Percentiles rank a stretch among this genome's conserved stretches.
Evolutionary conservation across 2,113 vertebrate species (phyloP).

Genomic region (Mobula birostris): DNA sequence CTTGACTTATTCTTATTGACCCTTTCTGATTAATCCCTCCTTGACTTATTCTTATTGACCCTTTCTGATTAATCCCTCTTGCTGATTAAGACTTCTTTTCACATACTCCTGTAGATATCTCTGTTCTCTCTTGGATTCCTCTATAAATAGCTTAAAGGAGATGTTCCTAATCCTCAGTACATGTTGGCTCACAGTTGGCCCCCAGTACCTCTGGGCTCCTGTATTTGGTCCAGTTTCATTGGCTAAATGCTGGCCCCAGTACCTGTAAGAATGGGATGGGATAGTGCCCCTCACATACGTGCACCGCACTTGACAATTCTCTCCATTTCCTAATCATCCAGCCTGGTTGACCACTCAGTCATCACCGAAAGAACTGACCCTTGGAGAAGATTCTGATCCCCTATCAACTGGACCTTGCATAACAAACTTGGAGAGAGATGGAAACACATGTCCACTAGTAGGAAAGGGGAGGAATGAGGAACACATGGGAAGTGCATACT

Average conservation of each 20-base stretch:
- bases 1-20: too few relatives aligned
- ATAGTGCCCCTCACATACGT: background rate
- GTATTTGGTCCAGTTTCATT: background rate
- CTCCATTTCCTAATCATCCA: background rate
- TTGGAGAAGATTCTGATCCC: background rate
- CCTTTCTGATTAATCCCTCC: too few relatives aligned
- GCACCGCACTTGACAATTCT: background rate
- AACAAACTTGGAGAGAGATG: too few relatives aligned
- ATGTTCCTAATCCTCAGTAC: too few relatives aligned
- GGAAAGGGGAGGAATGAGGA: too few relatives aligned
- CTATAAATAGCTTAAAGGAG: background rate
- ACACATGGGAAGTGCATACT: too few relatives aligned
- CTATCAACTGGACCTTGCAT: background rate
- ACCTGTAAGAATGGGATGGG: background rate
- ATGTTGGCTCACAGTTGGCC: too few relatives aligned
- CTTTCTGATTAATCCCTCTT: too few relatives aligned
- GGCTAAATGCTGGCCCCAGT: background rate
- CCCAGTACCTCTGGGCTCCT: background rate
- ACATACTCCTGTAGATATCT: background rate
- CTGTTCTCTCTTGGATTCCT: background rate
- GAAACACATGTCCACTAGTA: too few relatives aligned
- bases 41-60: too few relatives aligned
- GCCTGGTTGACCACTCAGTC: background rate
- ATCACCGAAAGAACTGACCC: background rate
- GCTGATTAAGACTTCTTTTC: too few relatives aligned